A percentile compares a stretch with the other conserved stretches of the same genome.
Evolutionary conservation across 2,888 invertebrate species (phyloP).

Genomic region (Mongoloraphidia duomilia): DNA sequence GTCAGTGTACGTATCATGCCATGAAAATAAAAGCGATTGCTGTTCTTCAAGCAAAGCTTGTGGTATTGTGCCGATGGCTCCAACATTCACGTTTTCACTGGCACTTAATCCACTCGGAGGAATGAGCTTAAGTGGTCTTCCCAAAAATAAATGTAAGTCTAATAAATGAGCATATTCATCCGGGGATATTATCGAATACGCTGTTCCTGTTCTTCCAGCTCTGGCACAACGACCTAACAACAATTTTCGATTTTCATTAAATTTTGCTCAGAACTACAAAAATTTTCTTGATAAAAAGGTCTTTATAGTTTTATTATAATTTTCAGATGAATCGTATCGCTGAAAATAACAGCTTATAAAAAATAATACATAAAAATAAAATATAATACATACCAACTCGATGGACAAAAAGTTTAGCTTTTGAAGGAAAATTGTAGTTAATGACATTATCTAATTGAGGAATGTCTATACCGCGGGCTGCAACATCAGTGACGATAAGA

Average conservation of each 20-base stretch:
- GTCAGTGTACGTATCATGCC: conserved; percentile 60
- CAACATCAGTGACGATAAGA: conserved; percentile 92
- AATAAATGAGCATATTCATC: conserved; percentile 87
- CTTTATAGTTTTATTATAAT: background rate
- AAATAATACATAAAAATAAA: background rate
- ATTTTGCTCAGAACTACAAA: background rate
- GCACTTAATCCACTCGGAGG: conserved; percentile 25
- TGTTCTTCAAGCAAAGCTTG: conserved; percentile 71
- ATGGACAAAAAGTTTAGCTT: conserved; percentile 94
- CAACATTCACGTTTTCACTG: conserved; percentile 15
- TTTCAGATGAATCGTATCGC: background rate
- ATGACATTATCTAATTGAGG: conserved; percentile 92
- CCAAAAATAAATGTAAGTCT: conserved; percentile 91
- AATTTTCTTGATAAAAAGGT: no score
- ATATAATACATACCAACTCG: conserved; percentile 69
- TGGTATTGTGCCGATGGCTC: conserved; percentile 61
- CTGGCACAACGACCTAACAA: conserved; percentile 74
- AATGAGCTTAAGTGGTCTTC: conserved; percentile 49
- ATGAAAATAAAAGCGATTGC: conserved; percentile 55
- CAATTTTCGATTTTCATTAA: background rate
- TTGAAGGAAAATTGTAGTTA: conserved; percentile 94
- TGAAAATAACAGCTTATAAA: background rate
- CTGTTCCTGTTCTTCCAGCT: conserved; percentile 82
- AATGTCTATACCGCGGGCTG: conserved; percentile 94
- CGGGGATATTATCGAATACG: conserved; percentile 76